Evolutionary conservation across 2,888 invertebrate genomes (phyloP).

Genomic region (Meiosimyza platycephala): DNA sequence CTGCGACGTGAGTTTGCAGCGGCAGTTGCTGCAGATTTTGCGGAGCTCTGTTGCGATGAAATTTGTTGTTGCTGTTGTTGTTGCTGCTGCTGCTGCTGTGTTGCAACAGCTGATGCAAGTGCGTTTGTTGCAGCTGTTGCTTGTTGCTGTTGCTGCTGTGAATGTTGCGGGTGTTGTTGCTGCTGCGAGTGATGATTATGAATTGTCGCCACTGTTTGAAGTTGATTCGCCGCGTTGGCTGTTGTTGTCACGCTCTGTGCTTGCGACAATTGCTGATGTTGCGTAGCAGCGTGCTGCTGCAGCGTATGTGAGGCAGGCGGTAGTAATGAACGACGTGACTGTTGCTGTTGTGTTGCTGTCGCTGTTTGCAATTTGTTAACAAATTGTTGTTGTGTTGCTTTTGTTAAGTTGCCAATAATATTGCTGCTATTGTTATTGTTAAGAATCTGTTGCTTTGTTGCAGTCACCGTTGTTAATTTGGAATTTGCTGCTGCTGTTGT

Average conservation of each 20-base stretch:
- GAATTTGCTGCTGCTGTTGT: slow-evolving; percentile 35
- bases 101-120: slow-evolving; percentile 40
- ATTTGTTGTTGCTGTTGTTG: slow-evolving; percentile 20
- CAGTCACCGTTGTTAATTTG: neutral
- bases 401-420: slow-evolving; percentile 38
- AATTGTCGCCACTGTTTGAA: slow-evolving; percentile 64
- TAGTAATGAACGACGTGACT: slow-evolving; percentile 44
- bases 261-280: slow-evolving; percentile 45
- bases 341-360: slow-evolving; percentile 40
- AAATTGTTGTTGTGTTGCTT: slow-evolving; percentile 42
- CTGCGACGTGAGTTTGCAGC: slow-evolving; percentile 49
- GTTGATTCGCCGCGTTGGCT: slow-evolving; percentile 53
- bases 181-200: slow-evolving; percentile 60
- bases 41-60: slow-evolving; percentile 42
- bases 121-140: slow-evolving; percentile 34
- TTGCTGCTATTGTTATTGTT: slow-evolving; percentile 39
- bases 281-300: slow-evolving; percentile 32
- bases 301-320: slow-evolving; percentile 40
- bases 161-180: slow-evolving; percentile 37
- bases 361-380: slow-evolving; percentile 33
- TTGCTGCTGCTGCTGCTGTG: slow-evolving; percentile 39
- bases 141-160: slow-evolving; percentile 30
- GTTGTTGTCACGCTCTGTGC: slow-evolving; percentile 44
- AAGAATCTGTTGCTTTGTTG: slow-evolving; percentile 5
- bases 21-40: slow-evolving; percentile 42